Percentiles rank a stretch among this genome's conserved stretches.
These are phyloP conservation scores for Aromia moschata DNA, from an alignment of 2,888 invertebrate species.

Conservation along the genomic window DNA sequence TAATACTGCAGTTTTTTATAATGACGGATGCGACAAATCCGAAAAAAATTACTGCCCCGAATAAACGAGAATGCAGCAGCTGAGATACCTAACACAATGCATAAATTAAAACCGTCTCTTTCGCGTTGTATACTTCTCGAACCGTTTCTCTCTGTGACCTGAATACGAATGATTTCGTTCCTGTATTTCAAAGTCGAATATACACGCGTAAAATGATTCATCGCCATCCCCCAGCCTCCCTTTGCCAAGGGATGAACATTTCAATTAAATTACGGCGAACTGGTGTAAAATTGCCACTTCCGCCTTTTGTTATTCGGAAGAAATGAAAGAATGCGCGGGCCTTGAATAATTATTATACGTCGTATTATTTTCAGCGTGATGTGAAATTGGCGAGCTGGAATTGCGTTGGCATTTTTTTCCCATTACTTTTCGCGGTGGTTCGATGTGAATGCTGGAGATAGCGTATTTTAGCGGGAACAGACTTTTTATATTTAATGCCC, in stretches of 20 bases:
- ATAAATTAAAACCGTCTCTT: background rate
- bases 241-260: background rate
- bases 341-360: background rate
- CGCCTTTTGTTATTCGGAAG: background rate
- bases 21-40: background rate
- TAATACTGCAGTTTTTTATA: too few species aligned
- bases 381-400: too few species aligned
- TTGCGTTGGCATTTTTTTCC: too few species aligned
- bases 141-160: background rate
- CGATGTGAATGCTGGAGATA: too few species aligned
- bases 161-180: background rate
- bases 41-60: background rate
- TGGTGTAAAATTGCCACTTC: conserved; percentile 5
- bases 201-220: background rate
- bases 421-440: too few species aligned
- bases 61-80: background rate
- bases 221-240: background rate
- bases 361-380: too few species aligned
- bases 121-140: background rate
- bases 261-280: conserved; percentile 3
- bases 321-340: background rate
- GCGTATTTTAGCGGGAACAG: too few species aligned
- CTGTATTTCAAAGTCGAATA: background rate
- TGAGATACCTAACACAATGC: background rate
- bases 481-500: too few species aligned